phyloP scores from a whole-genome alignment of 2,113 vertebrate genomes.

The Struthidea cinerea region DNA sequence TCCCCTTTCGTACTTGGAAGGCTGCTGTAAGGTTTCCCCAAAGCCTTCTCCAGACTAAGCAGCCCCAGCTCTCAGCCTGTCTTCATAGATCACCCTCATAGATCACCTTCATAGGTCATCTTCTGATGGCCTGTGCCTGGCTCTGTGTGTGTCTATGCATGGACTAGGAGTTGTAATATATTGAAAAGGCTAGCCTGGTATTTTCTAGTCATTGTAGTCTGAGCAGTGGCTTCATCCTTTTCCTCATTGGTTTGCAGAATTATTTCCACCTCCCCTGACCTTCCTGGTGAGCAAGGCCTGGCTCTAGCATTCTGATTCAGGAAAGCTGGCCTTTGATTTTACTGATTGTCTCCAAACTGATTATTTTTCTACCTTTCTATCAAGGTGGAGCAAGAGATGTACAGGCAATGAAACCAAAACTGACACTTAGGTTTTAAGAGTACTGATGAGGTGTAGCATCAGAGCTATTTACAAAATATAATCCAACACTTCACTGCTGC shows the following conservation, averaged over 20 bases:
- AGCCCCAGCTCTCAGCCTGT: neutral
- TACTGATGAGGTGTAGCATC: neutral
- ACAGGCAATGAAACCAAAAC: neutral
- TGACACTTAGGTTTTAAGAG: neutral
- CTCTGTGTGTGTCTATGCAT: neutral
- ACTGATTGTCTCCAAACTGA: conserved; percentile 22
- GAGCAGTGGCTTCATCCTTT: neutral
- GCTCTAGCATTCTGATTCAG: neutral
- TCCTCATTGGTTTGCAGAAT: neutral
- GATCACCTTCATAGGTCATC: neutral
- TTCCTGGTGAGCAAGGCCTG: neutral
- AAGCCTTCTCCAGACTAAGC: neutral
- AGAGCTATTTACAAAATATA: neutral
- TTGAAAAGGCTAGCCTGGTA: neutral
- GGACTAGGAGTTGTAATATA: neutral
- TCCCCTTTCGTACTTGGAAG: neutral
- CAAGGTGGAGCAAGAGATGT: neutral
- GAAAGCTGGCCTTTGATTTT: conserved; percentile 31
- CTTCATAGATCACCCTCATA: neutral
- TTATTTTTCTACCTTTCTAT: neutral
- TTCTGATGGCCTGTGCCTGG: neutral
- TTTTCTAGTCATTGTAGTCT: neutral
- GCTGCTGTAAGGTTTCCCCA: neutral
- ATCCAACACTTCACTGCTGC: neutral
- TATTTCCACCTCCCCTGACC: neutral